Evolutionary conservation across 2,113 vertebrate species (phyloP).

Genomic region (Protomyctophum bolini): DNA sequence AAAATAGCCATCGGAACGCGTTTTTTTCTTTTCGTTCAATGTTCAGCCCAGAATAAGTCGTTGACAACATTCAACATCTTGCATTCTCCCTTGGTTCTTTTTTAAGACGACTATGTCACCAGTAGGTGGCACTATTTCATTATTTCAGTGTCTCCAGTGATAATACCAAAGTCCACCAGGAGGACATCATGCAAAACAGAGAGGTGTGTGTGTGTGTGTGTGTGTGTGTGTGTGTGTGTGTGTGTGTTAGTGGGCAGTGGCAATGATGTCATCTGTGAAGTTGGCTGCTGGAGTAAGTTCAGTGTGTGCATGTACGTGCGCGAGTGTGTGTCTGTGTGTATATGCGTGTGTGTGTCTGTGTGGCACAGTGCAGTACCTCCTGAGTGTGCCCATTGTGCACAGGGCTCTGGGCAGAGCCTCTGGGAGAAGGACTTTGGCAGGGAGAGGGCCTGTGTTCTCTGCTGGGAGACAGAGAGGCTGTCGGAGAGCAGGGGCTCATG

Average conservation of each 20-base stretch:
- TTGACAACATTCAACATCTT: too few species aligned
- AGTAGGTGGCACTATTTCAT: constrained; percentile 43
- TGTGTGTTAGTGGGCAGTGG: too few species aligned
- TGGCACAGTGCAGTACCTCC: constrained; percentile 46
- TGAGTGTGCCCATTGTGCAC: constrained; percentile 56
- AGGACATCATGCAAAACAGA: constrained; percentile 31
- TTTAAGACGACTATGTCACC: neutral
- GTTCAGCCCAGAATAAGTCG: too few species aligned
- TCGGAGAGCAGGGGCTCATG: constrained; percentile 58
- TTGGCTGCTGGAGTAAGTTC: too few species aligned
- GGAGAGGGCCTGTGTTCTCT: constrained; percentile 39
- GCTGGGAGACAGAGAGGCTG: constrained; percentile 22
- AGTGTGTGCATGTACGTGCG: neutral
- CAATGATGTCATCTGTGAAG: too few species aligned
- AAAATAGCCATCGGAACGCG: too few species aligned
- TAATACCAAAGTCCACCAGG: constrained; percentile 3
- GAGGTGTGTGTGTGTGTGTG: neutral
- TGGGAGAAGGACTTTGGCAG: constrained; percentile 45
- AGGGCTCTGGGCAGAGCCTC: constrained; percentile 29
- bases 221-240: too few species aligned
- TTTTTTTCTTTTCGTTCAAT: too few species aligned
- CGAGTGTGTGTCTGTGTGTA: neutral
- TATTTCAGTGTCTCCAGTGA: accelerated
- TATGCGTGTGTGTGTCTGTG: neutral
- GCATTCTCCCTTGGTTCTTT: too few species aligned